These are phyloP conservation scores for Oceanodroma leucorhoa DNA, from an alignment of 2,797 vertebrate genomes.

Conservation along the genomic window DNA sequence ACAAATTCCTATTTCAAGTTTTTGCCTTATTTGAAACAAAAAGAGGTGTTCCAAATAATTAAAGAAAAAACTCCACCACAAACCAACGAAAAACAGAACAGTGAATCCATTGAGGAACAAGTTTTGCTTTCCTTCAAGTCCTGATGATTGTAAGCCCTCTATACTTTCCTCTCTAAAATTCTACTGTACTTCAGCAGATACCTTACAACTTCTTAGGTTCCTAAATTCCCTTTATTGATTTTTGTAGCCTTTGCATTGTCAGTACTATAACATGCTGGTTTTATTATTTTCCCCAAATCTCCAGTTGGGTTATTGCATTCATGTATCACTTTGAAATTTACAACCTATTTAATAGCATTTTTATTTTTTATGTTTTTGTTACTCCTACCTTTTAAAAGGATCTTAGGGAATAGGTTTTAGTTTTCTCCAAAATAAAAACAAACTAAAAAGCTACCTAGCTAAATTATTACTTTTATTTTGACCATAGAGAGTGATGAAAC, in stretches of 20 bases:
- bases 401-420: slow-evolving; percentile 63
- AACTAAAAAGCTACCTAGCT: slow-evolving; percentile 38
- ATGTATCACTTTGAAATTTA: slow-evolving; percentile 73
- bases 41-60: background rate
- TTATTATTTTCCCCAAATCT: slow-evolving; percentile 66
- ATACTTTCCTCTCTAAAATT: background rate
- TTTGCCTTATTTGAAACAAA: slow-evolving; percentile 19
- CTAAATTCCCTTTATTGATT: background rate
- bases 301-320: slow-evolving; percentile 52
- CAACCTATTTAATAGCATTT: slow-evolving; percentile 68
- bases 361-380: slow-evolving; percentile 72
- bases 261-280: background rate
- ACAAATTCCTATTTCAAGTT: slow-evolving; percentile 7
- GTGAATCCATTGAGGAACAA: background rate
- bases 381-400: slow-evolving; percentile 55
- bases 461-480: slow-evolving; percentile 66
- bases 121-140: slow-evolving; percentile 14
- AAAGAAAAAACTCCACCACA: background rate
- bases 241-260: background rate
- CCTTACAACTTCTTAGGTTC: background rate
- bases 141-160: background rate
- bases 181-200: background rate
- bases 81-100: background rate
- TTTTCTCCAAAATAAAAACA: slow-evolving; percentile 57
- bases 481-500: slow-evolving; percentile 54